Percentiles rank a stretch among this genome's conserved stretches.
Evolutionary conservation across 2,888 invertebrate genomes (phyloP).

Genomic region (Glomeris marginata): DNA sequence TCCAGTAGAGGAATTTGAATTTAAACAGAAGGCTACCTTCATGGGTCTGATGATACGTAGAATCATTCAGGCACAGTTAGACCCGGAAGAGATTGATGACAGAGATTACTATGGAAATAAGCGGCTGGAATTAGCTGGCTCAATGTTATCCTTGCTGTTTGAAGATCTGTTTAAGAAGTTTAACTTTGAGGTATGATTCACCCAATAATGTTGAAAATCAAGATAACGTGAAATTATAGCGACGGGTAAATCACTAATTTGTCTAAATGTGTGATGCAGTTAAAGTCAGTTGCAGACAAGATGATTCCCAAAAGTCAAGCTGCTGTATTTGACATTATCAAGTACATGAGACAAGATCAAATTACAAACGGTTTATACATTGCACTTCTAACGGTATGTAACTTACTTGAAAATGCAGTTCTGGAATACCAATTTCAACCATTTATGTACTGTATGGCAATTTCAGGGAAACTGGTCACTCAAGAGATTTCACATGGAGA

Average conservation of each 20-base stretch:
- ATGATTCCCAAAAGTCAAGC: slow-evolving; percentile 85
- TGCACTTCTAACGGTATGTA: slow-evolving; percentile 78
- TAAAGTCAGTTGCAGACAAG: slow-evolving; percentile 87
- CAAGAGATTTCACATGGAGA: slow-evolving; percentile 96
- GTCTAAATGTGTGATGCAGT: slow-evolving; percentile 28
- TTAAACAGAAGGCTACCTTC: slow-evolving; percentile 13
- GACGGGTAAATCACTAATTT: too few species aligned
- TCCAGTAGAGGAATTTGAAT: slow-evolving; percentile 23
- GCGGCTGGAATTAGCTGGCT: slow-evolving; percentile 92
- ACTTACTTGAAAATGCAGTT: not conserved
- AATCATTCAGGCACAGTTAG: slow-evolving; percentile 86
- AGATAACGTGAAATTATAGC: too few species aligned
- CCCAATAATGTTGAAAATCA: too few species aligned
- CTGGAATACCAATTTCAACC: not conserved
- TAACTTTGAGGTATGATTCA: slow-evolving; percentile 79
- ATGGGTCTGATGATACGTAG: slow-evolving; percentile 70
- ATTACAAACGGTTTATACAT: slow-evolving; percentile 87
- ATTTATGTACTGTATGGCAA: not conserved
- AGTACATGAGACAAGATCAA: slow-evolving; percentile 86
- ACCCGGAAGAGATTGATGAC: slow-evolving; percentile 93
- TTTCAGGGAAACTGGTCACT: slow-evolving; percentile 95
- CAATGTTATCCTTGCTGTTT: slow-evolving; percentile 89
- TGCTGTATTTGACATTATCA: slow-evolving; percentile 90
- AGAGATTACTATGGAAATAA: slow-evolving; percentile 99
- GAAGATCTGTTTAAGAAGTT: slow-evolving; percentile 94